Percentiles rank a stretch among this genome's conserved stretches.
Evolutionary conservation across 2,113 vertebrate genomes (phyloP).

Genomic region (Raja brachyura): DNA sequence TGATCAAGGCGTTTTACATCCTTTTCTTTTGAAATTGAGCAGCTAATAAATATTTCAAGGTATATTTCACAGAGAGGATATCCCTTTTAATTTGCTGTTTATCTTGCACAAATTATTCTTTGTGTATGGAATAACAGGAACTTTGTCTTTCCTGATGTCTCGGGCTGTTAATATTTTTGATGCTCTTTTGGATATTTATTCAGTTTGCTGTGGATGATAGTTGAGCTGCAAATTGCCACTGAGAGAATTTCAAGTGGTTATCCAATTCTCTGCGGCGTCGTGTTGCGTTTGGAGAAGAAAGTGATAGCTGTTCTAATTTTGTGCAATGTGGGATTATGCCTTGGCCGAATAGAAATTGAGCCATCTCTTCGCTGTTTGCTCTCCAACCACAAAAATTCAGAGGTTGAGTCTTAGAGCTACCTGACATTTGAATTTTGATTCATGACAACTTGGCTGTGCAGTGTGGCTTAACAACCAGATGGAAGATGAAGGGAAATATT

Average conservation of each 20-base stretch:
- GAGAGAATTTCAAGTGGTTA: background rate
- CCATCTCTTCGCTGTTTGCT: background rate
- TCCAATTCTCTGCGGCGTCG: too few species aligned
- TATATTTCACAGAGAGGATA: background rate
- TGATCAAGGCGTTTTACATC: background rate
- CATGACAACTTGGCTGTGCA: background rate
- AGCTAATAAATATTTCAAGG: background rate
- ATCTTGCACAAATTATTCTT: background rate
- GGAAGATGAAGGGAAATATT: background rate
- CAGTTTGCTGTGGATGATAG: background rate
- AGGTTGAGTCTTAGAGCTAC: background rate
- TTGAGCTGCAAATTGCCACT: background rate
- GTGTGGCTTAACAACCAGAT: background rate
- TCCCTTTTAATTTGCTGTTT: background rate
- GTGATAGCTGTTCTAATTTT: background rate
- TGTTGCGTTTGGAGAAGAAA: background rate
- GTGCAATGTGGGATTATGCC: background rate
- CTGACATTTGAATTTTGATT: background rate
- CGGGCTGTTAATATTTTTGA: background rate
- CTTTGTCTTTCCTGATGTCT: background rate
- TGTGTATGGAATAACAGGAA: conserved; percentile 15
- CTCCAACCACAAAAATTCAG: background rate
- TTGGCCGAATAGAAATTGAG: too few species aligned
- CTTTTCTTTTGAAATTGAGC: background rate
- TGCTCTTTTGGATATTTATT: background rate